Conservation (phyloP, 2,888 invertebrate genomes). For the Cheilosia soror region DNA sequence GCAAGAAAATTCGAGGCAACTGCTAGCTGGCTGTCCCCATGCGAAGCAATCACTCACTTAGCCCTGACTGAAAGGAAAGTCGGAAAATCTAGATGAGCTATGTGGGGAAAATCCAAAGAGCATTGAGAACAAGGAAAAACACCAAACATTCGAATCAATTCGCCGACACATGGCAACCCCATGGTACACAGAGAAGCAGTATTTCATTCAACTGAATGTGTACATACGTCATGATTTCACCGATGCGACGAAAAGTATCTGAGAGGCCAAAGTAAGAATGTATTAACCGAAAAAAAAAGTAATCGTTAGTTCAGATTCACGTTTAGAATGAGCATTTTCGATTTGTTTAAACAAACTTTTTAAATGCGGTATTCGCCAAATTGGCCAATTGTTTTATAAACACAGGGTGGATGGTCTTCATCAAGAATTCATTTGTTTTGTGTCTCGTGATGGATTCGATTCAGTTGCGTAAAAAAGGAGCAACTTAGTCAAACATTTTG, state of each 20-base stretch:
- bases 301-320: conserved; percentile 16
- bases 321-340: conserved; percentile 11
- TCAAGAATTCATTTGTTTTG: background rate
- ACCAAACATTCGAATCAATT: conserved; percentile 25
- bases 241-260: conserved; percentile 7
- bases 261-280: conserved; percentile 29
- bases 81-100: conserved; percentile 62
- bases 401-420: conserved; percentile 24
- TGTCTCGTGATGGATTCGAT: too few species aligned
- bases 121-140: conserved; percentile 14
- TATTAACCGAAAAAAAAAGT: conserved; percentile 22
- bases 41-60: conserved; percentile 72
- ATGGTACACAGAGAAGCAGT: conserved; percentile 32
- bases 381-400: conserved; percentile 31
- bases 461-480: too few species aligned
- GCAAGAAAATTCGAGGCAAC: conserved; percentile 2
- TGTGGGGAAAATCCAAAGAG: conserved; percentile 50
- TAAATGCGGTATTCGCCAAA: conserved; percentile 7
- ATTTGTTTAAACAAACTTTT: conserved; percentile 4
- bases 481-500: too few species aligned
- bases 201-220: conserved; percentile 13
- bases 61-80: conserved; percentile 67
- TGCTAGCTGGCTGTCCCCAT: conserved; percentile 51
- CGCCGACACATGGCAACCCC: conserved; percentile 72
- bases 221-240: conserved; percentile 47